A percentile compares a stretch with the other conserved stretches of the same genome.
Evolutionary conservation across 2,797 vertebrate genomes (phyloP).

Genomic region (Phrynocephalus guinanensis): DNA sequence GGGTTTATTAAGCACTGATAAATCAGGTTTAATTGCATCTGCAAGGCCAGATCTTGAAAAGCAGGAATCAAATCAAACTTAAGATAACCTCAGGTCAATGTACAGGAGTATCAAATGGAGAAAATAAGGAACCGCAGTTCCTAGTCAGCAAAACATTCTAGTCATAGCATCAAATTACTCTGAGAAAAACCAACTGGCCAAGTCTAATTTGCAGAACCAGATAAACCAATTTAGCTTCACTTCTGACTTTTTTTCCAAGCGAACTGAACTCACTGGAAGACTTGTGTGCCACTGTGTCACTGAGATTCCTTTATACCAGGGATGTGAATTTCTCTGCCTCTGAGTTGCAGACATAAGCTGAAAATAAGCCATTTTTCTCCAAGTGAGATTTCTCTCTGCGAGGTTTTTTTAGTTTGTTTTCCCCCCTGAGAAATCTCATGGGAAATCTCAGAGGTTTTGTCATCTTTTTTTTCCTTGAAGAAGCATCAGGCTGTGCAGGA

Average conservation of each 20-base stretch:
- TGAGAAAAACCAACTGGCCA: not conserved
- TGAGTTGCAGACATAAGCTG: too few species aligned
- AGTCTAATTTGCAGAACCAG: not conserved
- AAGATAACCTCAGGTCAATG: too few species aligned
- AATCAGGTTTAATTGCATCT: not conserved
- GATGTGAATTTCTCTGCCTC: too few species aligned
- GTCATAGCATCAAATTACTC: too few species aligned
- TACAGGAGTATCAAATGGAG: not conserved
- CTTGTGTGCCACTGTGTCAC: not conserved
- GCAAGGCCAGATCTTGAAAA: not conserved
- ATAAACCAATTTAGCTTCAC: not conserved
- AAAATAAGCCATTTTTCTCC: too few species aligned
- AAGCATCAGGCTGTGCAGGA: too few species aligned
- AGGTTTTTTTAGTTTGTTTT: too few species aligned
- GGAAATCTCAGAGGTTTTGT: too few species aligned
- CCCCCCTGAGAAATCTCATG: too few species aligned
- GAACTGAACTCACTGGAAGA: not conserved
- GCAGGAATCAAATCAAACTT: not conserved
- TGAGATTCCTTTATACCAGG: not conserved
- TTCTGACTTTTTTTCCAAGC: not conserved
- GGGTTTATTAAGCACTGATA: too few species aligned
- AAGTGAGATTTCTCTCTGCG: too few species aligned
- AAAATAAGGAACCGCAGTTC: not conserved
- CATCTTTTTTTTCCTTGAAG: too few species aligned
- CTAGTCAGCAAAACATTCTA: not conserved